Evolutionary conservation across 1,140 invertebrate genomes (phyloP).

Genomic region (Anastrepha ludens): DNA sequence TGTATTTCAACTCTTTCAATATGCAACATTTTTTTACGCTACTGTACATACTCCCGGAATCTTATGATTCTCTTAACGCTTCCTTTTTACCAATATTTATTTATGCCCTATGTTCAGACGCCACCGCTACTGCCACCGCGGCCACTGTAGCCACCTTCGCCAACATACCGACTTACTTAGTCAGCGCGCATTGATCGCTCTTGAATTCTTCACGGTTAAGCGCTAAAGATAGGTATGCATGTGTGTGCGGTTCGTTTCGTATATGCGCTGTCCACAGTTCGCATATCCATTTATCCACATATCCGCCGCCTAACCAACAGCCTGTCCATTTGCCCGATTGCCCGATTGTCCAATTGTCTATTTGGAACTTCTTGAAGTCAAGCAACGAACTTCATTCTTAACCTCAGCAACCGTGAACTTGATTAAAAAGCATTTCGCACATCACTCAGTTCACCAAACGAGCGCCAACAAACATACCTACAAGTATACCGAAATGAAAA

Average conservation of each 20-base stretch:
- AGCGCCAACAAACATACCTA: constrained; percentile 10
- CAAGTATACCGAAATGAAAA: background rate
- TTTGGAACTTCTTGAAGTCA: constrained; percentile 63
- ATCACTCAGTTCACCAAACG: constrained; percentile 39
- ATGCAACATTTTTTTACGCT: background rate
- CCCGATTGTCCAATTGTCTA: constrained; percentile 6
- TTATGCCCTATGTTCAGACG: constrained; percentile 35
- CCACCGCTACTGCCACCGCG: background rate
- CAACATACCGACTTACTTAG: background rate
- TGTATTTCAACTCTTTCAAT: no score
- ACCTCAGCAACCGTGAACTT: constrained; percentile 69
- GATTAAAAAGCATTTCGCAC: constrained; percentile 65
- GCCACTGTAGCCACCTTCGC: constrained; percentile 20
- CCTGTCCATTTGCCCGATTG: background rate
- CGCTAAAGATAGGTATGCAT: background rate
- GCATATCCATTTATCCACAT: constrained; percentile 42
- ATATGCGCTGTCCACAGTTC: background rate
- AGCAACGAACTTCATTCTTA: constrained; percentile 63
- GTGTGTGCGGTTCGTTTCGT: background rate
- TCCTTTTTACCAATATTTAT: constrained; percentile 47
- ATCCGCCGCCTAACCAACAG: background rate
- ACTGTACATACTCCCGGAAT: constrained; percentile 7
- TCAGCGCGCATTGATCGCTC: constrained; percentile 21
- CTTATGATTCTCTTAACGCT: background rate
- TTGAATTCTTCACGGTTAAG: constrained; percentile 19